These are phyloP conservation scores for Acanthornis magna DNA, from an alignment of 2,797 vertebrate genomes.

Conservation along the genomic window DNA sequence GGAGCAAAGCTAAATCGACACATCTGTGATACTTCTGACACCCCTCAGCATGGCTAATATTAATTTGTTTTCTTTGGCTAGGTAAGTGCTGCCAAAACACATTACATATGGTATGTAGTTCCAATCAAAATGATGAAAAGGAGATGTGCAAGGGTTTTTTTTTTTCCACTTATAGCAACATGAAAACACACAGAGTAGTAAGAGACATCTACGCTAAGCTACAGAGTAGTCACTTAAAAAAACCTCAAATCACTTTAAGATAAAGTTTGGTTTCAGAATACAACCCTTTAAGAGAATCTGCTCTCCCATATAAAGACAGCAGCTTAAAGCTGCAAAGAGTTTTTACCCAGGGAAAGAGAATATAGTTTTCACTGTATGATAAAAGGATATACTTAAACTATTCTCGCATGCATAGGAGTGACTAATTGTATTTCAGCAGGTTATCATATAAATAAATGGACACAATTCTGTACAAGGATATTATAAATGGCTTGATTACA, in stretches of 20 bases:
- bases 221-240: slow-evolving; percentile 36
- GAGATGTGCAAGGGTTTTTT: slow-evolving; percentile 20
- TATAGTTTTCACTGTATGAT: neutral
- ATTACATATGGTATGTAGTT: slow-evolving; percentile 71
- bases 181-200: slow-evolving; percentile 35
- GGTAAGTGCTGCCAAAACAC: slow-evolving; percentile 74
- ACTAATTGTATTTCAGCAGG: neutral
- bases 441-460: slow-evolving; percentile 5
- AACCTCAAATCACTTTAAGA: neutral
- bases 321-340: neutral
- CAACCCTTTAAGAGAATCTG: neutral
- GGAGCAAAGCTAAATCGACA: slow-evolving; percentile 75
- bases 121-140: slow-evolving; percentile 73
- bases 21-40: slow-evolving; percentile 76
- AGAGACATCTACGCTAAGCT: neutral
- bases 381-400: neutral
- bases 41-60: slow-evolving; percentile 74
- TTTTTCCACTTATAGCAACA: slow-evolving; percentile 25
- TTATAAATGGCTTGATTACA: slow-evolving; percentile 11
- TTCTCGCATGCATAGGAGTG: neutral
- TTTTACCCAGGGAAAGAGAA: neutral
- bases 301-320: neutral
- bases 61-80: slow-evolving; percentile 81
- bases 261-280: slow-evolving; percentile 3
- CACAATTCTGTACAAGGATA: neutral